Evolutionary conservation across 1,140 invertebrate species (phyloP).

Genomic region (Octopus sinensis): DNA sequence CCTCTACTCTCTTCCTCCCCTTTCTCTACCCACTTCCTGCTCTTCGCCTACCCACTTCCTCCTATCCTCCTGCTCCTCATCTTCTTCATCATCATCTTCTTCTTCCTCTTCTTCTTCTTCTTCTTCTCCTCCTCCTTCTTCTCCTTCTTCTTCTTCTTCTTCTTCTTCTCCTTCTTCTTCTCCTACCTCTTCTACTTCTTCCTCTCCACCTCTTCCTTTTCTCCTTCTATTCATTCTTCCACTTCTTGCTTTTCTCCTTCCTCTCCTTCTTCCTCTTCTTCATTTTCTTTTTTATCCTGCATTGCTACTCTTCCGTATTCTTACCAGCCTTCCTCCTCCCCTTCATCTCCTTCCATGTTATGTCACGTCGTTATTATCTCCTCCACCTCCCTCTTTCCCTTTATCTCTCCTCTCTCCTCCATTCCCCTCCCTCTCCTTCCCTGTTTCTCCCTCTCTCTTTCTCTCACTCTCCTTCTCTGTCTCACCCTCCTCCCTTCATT

Average conservation of each 20-base stretch:
- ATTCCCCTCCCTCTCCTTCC: background rate
- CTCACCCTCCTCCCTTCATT: background rate
- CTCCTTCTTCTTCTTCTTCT: background rate
- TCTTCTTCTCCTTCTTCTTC: background rate
- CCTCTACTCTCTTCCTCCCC: too few relatives aligned
- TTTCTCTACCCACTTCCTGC: too few relatives aligned
- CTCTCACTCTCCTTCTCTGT: background rate
- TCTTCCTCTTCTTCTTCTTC: background rate
- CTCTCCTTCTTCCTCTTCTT: too few relatives aligned
- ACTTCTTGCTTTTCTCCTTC: background rate
- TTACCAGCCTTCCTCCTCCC: background rate
- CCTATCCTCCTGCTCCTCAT: background rate
- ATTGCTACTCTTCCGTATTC: background rate
- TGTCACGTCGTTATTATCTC: background rate
- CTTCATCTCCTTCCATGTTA: background rate
- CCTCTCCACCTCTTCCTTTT: background rate
- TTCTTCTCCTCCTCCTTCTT: background rate
- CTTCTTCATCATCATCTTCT: background rate
- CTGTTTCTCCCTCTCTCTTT: background rate
- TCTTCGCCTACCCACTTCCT: background rate
- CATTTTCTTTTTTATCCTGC: background rate
- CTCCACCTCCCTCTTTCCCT: too few relatives aligned
- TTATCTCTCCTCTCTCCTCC: background rate
- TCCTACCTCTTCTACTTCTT: background rate
- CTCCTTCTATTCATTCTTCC: background rate